A percentile compares a stretch with the other conserved stretches of the same genome.
Evolutionary conservation across 1,140 invertebrate genomes (phyloP).

Genomic region (Orussus abietinus): DNA sequence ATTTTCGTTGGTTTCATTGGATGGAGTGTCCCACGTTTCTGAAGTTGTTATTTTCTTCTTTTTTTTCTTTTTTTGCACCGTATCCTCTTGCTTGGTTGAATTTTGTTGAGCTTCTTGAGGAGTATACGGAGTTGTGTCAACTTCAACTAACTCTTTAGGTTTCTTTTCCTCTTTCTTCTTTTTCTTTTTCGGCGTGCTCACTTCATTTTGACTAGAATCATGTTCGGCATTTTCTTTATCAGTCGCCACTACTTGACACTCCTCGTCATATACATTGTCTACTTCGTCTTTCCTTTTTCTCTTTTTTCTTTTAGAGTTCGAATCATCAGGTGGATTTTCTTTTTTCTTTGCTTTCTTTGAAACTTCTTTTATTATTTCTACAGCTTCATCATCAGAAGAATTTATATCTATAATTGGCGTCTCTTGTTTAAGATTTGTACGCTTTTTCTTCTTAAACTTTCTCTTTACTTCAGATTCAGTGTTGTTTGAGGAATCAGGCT

Average conservation of each 20-base stretch:
- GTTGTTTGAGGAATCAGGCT: slow-evolving; percentile 5
- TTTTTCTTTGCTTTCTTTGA: neutral
- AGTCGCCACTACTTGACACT: neutral
- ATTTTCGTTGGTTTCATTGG: slow-evolving; percentile 12
- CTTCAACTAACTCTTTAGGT: neutral
- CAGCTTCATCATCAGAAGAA: slow-evolving; percentile 1
- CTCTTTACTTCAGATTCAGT: slow-evolving; percentile 7
- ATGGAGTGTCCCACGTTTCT: no score
- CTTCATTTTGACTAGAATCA: neutral
- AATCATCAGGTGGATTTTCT: no score
- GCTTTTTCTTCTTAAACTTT: slow-evolving; percentile 2
- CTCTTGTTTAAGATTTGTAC: no score
- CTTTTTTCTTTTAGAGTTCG: slow-evolving; percentile 14
- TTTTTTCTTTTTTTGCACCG: neutral
- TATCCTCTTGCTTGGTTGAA: neutral
- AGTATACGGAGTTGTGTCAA: neutral
- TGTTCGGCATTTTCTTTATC: slow-evolving; percentile 15
- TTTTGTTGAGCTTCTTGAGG: no score
- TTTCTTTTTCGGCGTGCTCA: neutral
- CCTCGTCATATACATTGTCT: neutral
- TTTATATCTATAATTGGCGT: no score
- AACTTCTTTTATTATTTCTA: neutral
- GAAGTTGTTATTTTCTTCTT: neutral
- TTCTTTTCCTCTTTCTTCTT: slow-evolving; percentile 5
- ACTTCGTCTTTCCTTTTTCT: slow-evolving; percentile 9